Base-by-base conservation (phyloP, 2,113 vertebrate species). In the Caretta caretta region DNA sequence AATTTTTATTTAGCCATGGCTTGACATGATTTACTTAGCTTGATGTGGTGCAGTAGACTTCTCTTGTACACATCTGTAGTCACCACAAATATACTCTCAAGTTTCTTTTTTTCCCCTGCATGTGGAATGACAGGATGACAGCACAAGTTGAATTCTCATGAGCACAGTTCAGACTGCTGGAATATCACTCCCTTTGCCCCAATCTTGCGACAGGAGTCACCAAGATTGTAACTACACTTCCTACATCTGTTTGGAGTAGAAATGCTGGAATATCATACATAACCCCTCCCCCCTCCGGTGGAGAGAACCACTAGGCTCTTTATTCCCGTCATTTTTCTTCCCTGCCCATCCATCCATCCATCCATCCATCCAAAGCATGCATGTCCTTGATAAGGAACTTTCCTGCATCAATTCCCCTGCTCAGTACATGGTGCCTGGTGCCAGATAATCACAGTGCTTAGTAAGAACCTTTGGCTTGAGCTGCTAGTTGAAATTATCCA, bases 191-290 rank as follows among this genome's bases (percentile, higher is more conserved):
- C 25, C 11, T 85, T 90, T 92, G 51, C 92, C 56, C 42, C 38
- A 90, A 25, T 72, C 80, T 92, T 96, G 87, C 31, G 69, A 59
- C 86, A 89, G 46, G 42, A 88, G 62, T 49, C 25, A 90, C 59
- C 17, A 54, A 85, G 20, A 48, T 35, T 14, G 20, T 29, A 2
- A 84, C 48, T 76, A 20, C 50, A 65, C 51, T 80, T 81, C 42
- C 53, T 62, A 31, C 13, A 31, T 57, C 29, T 1, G 13, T 62
- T 62, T 62, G 59, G 29, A 62, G 35, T 62, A 16, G 69, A 75
- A 75, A 57, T 91, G 92, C 76, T 79, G 50, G 54, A 91, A 84
- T 76, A 75, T 27, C 50, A 9, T 86, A 90, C 84, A 62, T 49
- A 42, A 42, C 42, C 42, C 42, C 59, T 1, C 13, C 29, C 12